phyloP scores from a whole-genome alignment of 2,888 invertebrate genomes.

The Megamerina dolium region DNA sequence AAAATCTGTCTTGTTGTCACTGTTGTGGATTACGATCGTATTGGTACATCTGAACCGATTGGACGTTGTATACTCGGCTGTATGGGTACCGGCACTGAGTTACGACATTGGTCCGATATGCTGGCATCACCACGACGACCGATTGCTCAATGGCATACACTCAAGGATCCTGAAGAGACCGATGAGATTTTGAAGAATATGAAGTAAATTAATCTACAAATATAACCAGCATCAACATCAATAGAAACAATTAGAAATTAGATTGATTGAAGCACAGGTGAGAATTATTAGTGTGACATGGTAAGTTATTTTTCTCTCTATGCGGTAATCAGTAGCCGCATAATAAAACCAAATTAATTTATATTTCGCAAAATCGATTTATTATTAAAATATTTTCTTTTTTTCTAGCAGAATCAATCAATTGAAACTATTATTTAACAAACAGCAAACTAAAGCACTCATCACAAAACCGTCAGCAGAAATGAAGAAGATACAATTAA shows the following conservation, averaged over 20 bases:
- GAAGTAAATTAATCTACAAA: conserved; percentile 32
- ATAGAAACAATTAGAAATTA: background rate
- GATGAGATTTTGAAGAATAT: conserved; percentile 48
- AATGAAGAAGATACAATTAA: no score
- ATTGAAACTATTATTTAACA: no score
- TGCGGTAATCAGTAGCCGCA: no score
- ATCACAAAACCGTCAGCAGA: no score
- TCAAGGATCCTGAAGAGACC: conserved; percentile 91
- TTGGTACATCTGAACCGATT: conserved; percentile 99
- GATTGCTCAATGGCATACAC: conserved; percentile 99
- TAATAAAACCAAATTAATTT: no score
- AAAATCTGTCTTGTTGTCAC: conserved; percentile 99
- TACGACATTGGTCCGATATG: conserved; percentile 99
- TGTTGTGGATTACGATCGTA: conserved; percentile 99
- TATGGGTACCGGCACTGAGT: conserved; percentile 95
- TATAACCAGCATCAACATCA: conserved; percentile 7
- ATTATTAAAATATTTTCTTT: no score
- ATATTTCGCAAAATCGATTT: no score
- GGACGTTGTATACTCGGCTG: conserved; percentile 96
- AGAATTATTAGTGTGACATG: no score
- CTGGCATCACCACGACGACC: conserved; percentile 97
- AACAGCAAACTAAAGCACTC: no score
- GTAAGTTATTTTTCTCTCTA: no score
- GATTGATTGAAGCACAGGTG: no score
- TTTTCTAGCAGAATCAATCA: no score